Evolutionary conservation across 1,140 invertebrate genomes (phyloP), one percentile per base, ranked within the genome.

Genomic region (Lucilia cuprina): DNA sequence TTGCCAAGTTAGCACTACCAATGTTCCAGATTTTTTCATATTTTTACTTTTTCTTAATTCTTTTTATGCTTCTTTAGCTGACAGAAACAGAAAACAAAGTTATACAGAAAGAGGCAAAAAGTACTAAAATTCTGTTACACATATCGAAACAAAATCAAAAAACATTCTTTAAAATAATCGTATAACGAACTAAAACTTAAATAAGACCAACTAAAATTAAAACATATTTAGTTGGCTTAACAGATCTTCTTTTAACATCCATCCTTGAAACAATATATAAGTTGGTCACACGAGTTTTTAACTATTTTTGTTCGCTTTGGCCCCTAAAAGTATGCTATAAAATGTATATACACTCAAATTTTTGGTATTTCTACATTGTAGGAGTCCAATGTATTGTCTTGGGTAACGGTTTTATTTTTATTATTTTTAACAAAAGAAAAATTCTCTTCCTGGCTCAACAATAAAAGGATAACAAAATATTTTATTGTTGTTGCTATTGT

Each of bases 1-100:
- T 78, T 78, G 75, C 75, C 34, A 78, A 78, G 34, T 78, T 78
- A 47, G 75, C 75, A 78, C 34, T 41, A 41, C 75, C 4, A 41
- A 78, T 12, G 12, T 55, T 55, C 17, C 3, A 7, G 12, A n/a
- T 60, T 60, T 60, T 60, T 60, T 60, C 7, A n/a, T 17, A 14
- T 17, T 60, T n/a, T 17, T 41, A n/a, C 2, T 60, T n/a, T 14
- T 17, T 60, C 41, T 41, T 41, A 41, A 41, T 41, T 41, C 41
- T 41, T 41, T 10, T 41, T 3, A 41, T 41, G 41, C 41, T 41
- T 5, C 41, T 41, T 41, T 41, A 17, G 14, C 14, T 60, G 5
- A 7, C 13, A n/a, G 13, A 17, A 17, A 7, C n/a, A n/a, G 13
- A 17, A 60, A n/a, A 60, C 55, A 60, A 60, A n/a, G 55, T n/a